These are phyloP conservation scores for Caenorhabditis sinica DNA, from an alignment of 2,888 invertebrate genomes.

Conservation along the genomic window DNA sequence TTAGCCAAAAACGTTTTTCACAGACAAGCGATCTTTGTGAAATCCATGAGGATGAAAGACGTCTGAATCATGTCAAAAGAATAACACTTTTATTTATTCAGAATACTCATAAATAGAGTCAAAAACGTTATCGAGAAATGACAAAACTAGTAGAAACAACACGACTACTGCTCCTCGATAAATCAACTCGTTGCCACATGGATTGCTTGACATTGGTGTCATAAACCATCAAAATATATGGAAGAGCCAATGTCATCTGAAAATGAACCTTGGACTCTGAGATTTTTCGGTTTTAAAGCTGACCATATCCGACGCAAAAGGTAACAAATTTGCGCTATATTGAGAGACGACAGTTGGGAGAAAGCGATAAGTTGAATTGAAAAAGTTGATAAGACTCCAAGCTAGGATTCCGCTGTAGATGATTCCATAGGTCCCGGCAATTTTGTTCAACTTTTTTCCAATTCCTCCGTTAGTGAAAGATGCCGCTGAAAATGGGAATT, in stretches of 20 bases:
- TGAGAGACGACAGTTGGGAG: background rate
- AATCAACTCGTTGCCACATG: background rate
- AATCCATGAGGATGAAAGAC: no score
- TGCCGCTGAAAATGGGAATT: constrained; percentile 11
- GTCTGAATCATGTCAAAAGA: no score
- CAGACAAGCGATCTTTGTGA: no score
- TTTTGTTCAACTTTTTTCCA: constrained; percentile 26
- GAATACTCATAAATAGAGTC: no score
- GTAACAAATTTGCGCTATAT: background rate
- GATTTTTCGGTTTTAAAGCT: background rate
- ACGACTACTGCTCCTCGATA: background rate
- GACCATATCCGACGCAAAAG: constrained; percentile 36
- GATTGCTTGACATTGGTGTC: constrained; percentile 12
- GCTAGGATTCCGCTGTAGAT: constrained; percentile 37
- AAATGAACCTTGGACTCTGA: background rate
- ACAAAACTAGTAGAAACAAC: constrained; percentile 9
- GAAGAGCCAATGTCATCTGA: constrained; percentile 36
- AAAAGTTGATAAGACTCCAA: constrained; percentile 15
- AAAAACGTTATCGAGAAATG: background rate
- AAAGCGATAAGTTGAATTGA: constrained; percentile 19
- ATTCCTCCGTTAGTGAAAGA: constrained; percentile 6
- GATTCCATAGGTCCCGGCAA: constrained; percentile 21
- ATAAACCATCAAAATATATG: constrained; percentile 23
- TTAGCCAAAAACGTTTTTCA: no score
- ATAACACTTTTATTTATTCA: no score